Evolutionary conservation across 1,140 invertebrate genomes (phyloP).

Genomic region (Bombus pyrosoma): DNA sequence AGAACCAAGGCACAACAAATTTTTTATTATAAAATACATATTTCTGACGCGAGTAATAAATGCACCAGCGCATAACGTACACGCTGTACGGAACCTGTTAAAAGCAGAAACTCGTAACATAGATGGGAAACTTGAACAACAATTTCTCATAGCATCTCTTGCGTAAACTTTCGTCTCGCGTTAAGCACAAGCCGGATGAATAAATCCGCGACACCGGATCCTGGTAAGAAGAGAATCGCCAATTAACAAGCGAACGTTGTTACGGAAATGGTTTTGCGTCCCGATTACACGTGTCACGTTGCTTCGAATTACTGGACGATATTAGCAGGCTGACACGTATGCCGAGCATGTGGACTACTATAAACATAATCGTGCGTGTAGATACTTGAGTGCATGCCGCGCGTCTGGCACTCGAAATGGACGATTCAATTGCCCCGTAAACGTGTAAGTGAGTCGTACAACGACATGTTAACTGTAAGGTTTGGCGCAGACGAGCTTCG

Average conservation of each 20-base stretch:
- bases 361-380: slow-evolving; percentile 58
- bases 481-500: not conserved
- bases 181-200: not conserved
- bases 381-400: slow-evolving; percentile 39
- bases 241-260: slow-evolving; percentile 17
- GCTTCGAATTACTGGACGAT: slow-evolving; percentile 22
- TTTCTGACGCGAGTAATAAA: too few species aligned
- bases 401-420: slow-evolving; percentile 41
- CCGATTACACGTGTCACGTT: slow-evolving; percentile 10
- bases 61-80: not conserved
- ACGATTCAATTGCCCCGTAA: slow-evolving; percentile 45
- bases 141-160: not conserved
- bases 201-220: not conserved
- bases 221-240: not conserved
- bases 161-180: not conserved
- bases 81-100: not conserved
- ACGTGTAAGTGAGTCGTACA: slow-evolving; percentile 20
- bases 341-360: slow-evolving; percentile 16
- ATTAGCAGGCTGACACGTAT: slow-evolving; percentile 22
- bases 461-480: slow-evolving; percentile 14
- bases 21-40: not conserved
- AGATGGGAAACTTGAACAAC: not conserved
- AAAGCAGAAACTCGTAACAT: not conserved
- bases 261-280: slow-evolving; percentile 6
- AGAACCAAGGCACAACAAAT: not conserved